Evolutionary conservation across 2,888 invertebrate genomes (phyloP), one percentile per base, ranked within the genome.

Genomic region (Alviniconcha strummeri): DNA sequence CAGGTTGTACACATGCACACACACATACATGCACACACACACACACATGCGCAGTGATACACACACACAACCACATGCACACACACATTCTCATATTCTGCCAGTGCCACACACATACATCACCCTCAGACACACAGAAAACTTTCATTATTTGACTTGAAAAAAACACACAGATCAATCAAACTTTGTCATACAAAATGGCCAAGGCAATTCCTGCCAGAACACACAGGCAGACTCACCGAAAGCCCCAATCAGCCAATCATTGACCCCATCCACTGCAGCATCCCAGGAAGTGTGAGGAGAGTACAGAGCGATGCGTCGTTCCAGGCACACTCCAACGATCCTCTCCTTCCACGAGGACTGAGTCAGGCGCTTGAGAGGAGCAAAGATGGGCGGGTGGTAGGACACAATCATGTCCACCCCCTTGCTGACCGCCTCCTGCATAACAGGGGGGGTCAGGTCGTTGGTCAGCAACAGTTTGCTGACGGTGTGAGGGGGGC

Each of bases 221-320:
- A 36, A 36, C 36, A 36, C 36, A 36, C 0, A 36, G 36, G 36
- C 95, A 69, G 96, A 11, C 60, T 9, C 94, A 94, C 91, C 94
- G 86, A 97, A 96, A 72, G 96, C 95, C 78, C 95, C 95, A 6
- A 96, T 96, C n/a, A 99, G 94, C 98, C 98, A 98, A 93, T 98
- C 98, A 92, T 97, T 98, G 0, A 98, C 97, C 2, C 98, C 98
- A 9, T 96, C 96, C 84, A 94, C 93, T 7, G 97, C 95, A 69
- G 96, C 95, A 94, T 99, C 99, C 96, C 97, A 97, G 76, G 96
- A 95, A 0, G 98, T 98, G 92, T 99, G 99, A 0, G 99, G 98
- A 0, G 98, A 98, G 93, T 97, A 99, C 6, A 99, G 94, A 0
- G 97, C 97, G 87, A 99, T 98, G 84, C 96, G 95, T 86, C 97